These are phyloP conservation scores for Ceyx cyanopectus DNA, from an alignment of 2,113 vertebrate genomes.

Conservation along the genomic window DNA sequence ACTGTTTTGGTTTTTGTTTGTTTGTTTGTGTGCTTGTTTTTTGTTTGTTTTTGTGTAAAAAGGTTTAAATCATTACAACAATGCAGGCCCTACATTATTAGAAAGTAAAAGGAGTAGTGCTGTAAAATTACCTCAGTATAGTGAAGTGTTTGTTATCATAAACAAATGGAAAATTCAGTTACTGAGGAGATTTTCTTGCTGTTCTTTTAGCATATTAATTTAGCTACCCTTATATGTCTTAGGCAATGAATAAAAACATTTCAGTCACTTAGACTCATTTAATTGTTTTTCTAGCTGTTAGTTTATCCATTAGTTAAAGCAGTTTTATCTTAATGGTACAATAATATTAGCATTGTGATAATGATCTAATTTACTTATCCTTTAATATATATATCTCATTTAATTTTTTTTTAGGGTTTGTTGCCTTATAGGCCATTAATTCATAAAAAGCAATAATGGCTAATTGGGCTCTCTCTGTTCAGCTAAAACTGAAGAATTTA, in stretches of 20 bases:
- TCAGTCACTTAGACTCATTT: not conserved
- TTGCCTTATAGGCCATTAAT: constrained; percentile 7
- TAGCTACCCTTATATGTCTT: not conserved
- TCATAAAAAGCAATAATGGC: not conserved
- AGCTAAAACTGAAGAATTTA: constrained; percentile 15
- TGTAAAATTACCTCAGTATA: not conserved
- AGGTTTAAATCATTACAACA: not conserved
- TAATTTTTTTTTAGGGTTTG: not conserved
- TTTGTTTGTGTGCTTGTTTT: not conserved
- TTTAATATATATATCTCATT: not conserved
- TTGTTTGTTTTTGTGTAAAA: not conserved
- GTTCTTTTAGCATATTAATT: constrained; percentile 7
- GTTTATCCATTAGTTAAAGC: constrained; percentile 15
- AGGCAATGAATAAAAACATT: not conserved
- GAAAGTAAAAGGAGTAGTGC: not conserved
- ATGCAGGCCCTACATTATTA: not conserved
- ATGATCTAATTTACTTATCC: not conserved
- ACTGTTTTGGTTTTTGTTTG: not conserved
- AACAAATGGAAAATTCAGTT: not conserved
- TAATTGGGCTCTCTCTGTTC: not conserved
- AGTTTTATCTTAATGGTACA: not conserved
- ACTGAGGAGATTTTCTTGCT: not conserved
- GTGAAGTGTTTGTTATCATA: not conserved
- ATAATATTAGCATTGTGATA: not conserved
- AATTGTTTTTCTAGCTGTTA: constrained; percentile 1